Evolutionary conservation across 2,888 invertebrate species (phyloP), one percentile per base, ranked within the genome.

Genomic region (Lathronympha strigana): DNA sequence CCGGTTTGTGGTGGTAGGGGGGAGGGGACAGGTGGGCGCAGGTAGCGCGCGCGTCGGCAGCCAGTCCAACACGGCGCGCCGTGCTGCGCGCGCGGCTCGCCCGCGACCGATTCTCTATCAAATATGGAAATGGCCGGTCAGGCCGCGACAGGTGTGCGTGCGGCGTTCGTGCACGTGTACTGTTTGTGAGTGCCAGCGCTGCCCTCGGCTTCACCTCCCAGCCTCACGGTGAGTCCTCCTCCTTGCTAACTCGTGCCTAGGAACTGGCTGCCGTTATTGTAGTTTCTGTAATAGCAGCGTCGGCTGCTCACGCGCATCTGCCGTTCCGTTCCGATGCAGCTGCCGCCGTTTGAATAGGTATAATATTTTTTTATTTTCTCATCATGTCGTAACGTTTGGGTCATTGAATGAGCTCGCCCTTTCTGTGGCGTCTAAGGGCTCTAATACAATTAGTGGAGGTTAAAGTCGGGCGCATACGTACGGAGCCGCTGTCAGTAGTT

Each of bases 81-180:
- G 86, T 75, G 77, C 82, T 87, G 91, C 89, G 90, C 89, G 88
- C 84, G 91, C 91, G 89, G 87, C 76, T 85, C 77, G 80, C 68
- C 70, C 79, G 81, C 76, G 78, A 77, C 79, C 80, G 80, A 82
- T 82, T 79, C 66, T 80, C 80, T 77, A 81, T 83, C 80, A 79
- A 77, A 82, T 86, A 87, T 90, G 87, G 87, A 87, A 89, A 88
- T 87, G 84, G 86, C 84, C 78, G 86, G 84, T 88, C 90, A 88
- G 89, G 87, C 86, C 89, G 90, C 87, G 90, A 90, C 92, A 91
- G 91, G 91, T 92, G 91, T 84, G 87, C 88, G 84, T 83, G 86
- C 86, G 83, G 83, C 87, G 79, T 82, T 85, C 88, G 88, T 90
- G 88, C 91, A 90, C 90, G 90, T 90, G 91, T 92, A 83, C 90